Percentiles rank a stretch among this genome's conserved stretches.
phyloP scores from a whole-genome alignment of 2,797 vertebrate genomes.

The Clamator glandarius region DNA sequence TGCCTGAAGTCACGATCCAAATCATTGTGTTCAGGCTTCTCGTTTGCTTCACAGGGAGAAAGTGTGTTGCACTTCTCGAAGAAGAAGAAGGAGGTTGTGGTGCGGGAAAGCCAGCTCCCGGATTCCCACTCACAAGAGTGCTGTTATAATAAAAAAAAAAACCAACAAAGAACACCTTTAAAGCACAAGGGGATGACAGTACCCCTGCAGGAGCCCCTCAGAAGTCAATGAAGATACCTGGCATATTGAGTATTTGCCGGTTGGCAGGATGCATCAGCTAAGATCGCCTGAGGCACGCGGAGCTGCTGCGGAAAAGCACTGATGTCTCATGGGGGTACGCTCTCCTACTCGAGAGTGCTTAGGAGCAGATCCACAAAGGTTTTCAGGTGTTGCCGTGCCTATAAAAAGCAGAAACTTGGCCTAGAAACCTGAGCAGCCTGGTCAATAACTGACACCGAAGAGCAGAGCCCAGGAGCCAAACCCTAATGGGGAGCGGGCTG shows the following conservation, averaged over 20 bases:
- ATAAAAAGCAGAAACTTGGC: background rate
- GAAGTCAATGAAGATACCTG: background rate
- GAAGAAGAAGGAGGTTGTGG: background rate
- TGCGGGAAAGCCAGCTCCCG: background rate
- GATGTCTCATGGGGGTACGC: rapidly evolving
- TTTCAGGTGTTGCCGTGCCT: background rate
- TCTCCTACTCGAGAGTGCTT: background rate
- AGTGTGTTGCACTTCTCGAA: background rate
- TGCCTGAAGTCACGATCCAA: background rate
- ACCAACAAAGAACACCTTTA: background rate
- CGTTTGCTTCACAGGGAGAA: rapidly evolving
- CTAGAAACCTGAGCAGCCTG: rapidly evolving
- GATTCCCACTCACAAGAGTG: rapidly evolving
- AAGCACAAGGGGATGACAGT: background rate
- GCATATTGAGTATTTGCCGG: rapidly evolving
- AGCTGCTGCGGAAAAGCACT: background rate
- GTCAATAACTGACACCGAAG: background rate
- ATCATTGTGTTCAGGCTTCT: background rate
- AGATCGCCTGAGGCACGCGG: background rate
- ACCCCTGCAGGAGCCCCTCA: background rate
- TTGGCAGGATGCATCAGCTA: rapidly evolving
- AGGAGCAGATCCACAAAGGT: background rate
- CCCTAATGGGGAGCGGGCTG: rapidly evolving
- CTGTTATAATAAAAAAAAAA: background rate
- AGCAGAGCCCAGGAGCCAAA: background rate